Evolutionary conservation across 1,140 invertebrate species (phyloP), one percentile per base, ranked within the genome.

Genomic region (Drosophila watanabei): DNA sequence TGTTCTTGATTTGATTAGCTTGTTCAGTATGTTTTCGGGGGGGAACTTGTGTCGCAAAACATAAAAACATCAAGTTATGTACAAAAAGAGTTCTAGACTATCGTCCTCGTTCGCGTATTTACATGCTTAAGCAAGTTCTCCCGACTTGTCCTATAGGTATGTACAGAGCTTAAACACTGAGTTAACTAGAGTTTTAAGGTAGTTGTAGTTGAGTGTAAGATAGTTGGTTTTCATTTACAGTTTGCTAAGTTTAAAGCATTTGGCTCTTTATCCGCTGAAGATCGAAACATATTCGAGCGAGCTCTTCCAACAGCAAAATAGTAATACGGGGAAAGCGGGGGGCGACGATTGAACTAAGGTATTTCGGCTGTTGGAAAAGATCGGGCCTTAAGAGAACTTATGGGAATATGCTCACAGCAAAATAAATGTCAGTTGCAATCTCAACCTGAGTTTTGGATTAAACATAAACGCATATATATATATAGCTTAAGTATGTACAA

Each of bases 351-450:
- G 32, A 68, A 64, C 64, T 68, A 70, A 32, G 20, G 32, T 35
- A 45, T 71, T 69, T 71, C n/a, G 18, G 13, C 49, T 51, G 54
- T 51, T 20, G 66, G 54, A 60, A 59, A 37, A 48, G 35, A 39
- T 37, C 43, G 37, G 68, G 70, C 66, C 33, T 32, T 54, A 54
- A 52, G 72, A 54, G 32, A 76, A 68, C 63, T 61, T 69, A 76
- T 65, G 51, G 60, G 61, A 87, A 83, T 82, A 88, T 83, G 71
- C 71, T 88, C 80, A 87, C 80, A 87, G 85, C 68, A 52, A 83
- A 88, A 59, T 66, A 76, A 80, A 89, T 88, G 80, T 73, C 69
- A 89, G 73, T 84, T 84, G 84, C 85, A 88, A 81, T 88, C 84
- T 88, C 81, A 88, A 88, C 84, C 84, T 88, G 84, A 88, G 85